Evolutionary conservation across 2,797 vertebrate species (phyloP).

Genomic region (Sebastes taczanowskii): DNA sequence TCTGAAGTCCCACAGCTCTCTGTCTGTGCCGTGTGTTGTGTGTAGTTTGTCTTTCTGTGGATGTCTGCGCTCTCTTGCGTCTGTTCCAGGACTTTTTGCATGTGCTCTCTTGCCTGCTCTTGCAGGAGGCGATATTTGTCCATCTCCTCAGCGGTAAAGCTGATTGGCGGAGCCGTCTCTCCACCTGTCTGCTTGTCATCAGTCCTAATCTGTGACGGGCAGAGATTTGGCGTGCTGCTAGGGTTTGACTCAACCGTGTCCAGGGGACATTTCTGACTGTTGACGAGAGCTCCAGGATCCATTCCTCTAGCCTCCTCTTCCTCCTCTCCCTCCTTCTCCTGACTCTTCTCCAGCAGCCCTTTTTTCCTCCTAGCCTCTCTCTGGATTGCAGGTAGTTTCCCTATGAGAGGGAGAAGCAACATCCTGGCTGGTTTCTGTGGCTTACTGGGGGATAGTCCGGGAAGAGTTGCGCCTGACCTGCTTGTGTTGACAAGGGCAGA

Average conservation of each 20-base stretch:
- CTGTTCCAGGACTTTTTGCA: conserved; percentile 92
- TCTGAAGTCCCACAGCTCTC: conserved; percentile 30
- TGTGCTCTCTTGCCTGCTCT: conserved; percentile 95
- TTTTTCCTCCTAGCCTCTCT: conserved; percentile 72
- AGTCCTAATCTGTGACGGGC: conserved; percentile 43
- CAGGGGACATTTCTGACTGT: conserved; percentile 48
- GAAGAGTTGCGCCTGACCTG: conserved; percentile 41
- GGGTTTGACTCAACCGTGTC: conserved; percentile 70
- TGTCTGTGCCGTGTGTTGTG: conserved; percentile 20
- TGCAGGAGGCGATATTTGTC: conserved; percentile 96
- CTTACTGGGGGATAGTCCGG: conserved; percentile 32
- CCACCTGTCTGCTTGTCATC: conserved; percentile 73
- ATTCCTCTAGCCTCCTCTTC: conserved; percentile 45
- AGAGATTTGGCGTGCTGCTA: conserved; percentile 52
- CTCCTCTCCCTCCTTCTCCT: conserved; percentile 57
- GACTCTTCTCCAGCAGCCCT: conserved; percentile 60
- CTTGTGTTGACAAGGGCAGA: conserved; percentile 4
- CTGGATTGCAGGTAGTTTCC: conserved; percentile 82
- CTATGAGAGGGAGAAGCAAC: conserved; percentile 79
- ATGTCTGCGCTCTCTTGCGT: conserved; percentile 79
- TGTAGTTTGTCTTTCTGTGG: conserved; percentile 47
- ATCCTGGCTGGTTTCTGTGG: conserved; percentile 64
- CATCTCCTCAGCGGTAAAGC: conserved; percentile 94
- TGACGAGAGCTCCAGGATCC: background rate
- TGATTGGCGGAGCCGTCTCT: conserved; percentile 87